A percentile compares a stretch with the other conserved stretches of the same genome.
These are phyloP conservation scores for Moxostoma hubbsi DNA, from an alignment of 2,797 vertebrate genomes.

Conservation along the genomic window DNA sequence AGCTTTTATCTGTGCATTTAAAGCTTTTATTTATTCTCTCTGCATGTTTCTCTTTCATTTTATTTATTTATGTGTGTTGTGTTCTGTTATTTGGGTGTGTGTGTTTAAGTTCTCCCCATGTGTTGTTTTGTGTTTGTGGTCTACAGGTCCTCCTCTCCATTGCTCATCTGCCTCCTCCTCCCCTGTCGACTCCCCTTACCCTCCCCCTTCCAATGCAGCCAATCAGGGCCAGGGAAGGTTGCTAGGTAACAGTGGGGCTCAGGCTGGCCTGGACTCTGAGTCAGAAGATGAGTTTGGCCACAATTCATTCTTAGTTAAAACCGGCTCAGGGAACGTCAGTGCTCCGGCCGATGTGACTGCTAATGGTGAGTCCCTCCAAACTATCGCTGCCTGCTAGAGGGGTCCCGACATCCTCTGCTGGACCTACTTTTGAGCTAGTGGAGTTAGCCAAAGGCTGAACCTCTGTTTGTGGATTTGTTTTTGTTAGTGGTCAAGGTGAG, in stretches of 20 bases:
- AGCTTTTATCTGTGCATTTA: slow-evolving; percentile 61
- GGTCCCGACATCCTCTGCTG: slow-evolving; percentile 60
- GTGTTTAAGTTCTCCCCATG: slow-evolving; percentile 76
- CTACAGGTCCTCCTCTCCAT: slow-evolving; percentile 93
- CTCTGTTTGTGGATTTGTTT: slow-evolving; percentile 12
- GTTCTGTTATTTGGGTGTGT: slow-evolving; percentile 69
- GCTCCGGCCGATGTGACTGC: slow-evolving; percentile 74
- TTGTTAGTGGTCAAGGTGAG: slow-evolving; percentile 49
- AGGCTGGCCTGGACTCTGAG: slow-evolving; percentile 94
- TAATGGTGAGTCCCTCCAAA: slow-evolving; percentile 90
- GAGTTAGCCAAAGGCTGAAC: slow-evolving; percentile 67
- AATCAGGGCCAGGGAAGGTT: slow-evolving; percentile 95
- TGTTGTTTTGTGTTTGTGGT: slow-evolving; percentile 89
- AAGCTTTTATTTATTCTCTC: slow-evolving; percentile 69
- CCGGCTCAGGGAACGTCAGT: slow-evolving; percentile 91
- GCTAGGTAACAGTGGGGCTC: slow-evolving; percentile 95
- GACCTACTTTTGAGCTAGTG: slow-evolving; percentile 66
- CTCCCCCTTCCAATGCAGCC: slow-evolving; percentile 90
- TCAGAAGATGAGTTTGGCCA: slow-evolving; percentile 97
- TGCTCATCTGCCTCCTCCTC: slow-evolving; percentile 93
- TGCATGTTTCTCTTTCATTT: slow-evolving; percentile 51
- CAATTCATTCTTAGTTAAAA: slow-evolving; percentile 97
- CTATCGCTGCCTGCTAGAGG: slow-evolving; percentile 72
- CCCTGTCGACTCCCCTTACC: slow-evolving; percentile 92
- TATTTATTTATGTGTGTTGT: slow-evolving; percentile 61